These are phyloP conservation scores for Seira sanloemensis DNA, from an alignment of 2,888 invertebrate genomes.

Conservation along the genomic window DNA sequence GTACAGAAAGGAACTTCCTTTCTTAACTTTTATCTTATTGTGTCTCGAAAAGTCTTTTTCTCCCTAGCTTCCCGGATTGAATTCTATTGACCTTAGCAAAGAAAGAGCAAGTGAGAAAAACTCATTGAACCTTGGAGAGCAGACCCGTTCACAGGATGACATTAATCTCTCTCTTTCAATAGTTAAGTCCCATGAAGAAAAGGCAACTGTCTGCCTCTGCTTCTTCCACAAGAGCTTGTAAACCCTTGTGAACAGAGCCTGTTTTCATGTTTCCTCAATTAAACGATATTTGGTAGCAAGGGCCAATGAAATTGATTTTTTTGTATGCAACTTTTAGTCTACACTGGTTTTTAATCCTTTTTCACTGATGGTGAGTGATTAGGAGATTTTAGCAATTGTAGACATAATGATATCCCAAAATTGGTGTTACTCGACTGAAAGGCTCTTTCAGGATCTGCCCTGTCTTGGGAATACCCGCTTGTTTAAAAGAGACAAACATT, in stretches of 20 bases:
- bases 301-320: conserved; percentile 11
- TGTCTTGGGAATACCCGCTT: conserved; percentile 5
- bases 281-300: not conserved
- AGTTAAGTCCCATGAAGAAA: not conserved
- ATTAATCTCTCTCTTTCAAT: conserved; percentile 37
- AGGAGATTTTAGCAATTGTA: too few relatives aligned
- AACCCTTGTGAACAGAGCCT: not conserved
- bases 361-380: not conserved
- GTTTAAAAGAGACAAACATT: conserved; percentile 10
- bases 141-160: conserved; percentile 38
- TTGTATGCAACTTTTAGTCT: too few relatives aligned
- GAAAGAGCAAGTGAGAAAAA: conserved; percentile 10
- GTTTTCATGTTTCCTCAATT: conserved; percentile 4
- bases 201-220: not conserved
- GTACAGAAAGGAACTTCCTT: too few relatives aligned
- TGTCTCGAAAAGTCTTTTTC: conserved; percentile 1
- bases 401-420: not conserved
- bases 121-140: conserved; percentile 38
- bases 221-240: too few relatives aligned
- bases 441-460: conserved; percentile 3
- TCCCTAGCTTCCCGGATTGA: not conserved
- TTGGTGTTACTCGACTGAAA: not conserved
- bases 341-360: too few relatives aligned
- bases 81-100: conserved; percentile 4
- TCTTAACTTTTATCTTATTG: conserved; percentile 20